Conservation (phyloP, 2,113 vertebrate genomes). For the Vimba vimba region DNA sequence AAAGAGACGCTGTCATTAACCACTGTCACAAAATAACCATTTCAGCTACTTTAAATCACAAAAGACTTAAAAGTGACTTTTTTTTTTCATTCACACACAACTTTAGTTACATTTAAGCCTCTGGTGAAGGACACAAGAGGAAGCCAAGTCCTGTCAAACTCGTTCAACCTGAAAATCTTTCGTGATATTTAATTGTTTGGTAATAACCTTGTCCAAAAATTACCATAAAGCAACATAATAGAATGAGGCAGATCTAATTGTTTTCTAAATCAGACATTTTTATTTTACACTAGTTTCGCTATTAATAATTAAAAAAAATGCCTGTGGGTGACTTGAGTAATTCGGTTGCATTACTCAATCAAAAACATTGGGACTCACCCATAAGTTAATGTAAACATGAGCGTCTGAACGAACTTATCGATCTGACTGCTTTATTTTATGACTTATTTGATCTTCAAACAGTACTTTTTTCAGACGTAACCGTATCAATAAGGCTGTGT, state of each 20-base stretch:
- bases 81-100: not conserved
- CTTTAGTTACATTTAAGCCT: not conserved
- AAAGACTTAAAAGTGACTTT: not conserved
- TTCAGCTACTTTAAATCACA: not conserved
- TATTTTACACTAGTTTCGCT: not conserved
- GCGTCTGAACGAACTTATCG: not conserved
- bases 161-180: constrained; percentile 47
- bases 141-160: constrained; percentile 42
- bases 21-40: not conserved
- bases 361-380: not conserved
- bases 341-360: not conserved
- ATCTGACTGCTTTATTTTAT: not conserved
- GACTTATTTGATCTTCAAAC: not conserved
- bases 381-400: not conserved
- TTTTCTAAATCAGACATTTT: not conserved
- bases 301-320: not conserved
- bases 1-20: not conserved
- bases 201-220: not conserved
- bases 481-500: not conserved
- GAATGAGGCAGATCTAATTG: not conserved
- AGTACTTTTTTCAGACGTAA: not conserved
- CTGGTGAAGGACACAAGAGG: not conserved
- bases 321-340: not conserved
- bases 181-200: not conserved
- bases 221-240: not conserved